These are phyloP conservation scores for Xenopus laevis DNA, from an alignment of 2,113 vertebrate species.

Conservation along the genomic window DNA sequence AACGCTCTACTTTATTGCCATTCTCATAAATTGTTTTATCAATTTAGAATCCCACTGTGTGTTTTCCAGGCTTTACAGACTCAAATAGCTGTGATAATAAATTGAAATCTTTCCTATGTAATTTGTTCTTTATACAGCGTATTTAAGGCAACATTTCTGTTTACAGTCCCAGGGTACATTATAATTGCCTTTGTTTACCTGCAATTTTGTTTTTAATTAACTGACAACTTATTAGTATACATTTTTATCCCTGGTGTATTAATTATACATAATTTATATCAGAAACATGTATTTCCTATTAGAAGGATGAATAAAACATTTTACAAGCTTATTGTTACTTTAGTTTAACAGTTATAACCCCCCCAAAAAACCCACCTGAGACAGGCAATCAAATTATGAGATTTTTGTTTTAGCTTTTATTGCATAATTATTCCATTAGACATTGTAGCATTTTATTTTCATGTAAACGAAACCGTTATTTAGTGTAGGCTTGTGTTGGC, in stretches of 20 bases:
- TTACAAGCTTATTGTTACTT: conserved; percentile 72
- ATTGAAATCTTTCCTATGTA: conserved; percentile 55
- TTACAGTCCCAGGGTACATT: conserved; percentile 73
- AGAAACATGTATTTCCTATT: conserved; percentile 74
- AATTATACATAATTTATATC: conserved; percentile 81
- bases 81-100: conserved; percentile 48
- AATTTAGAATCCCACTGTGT: conserved; percentile 45
- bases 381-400: conserved; percentile 73
- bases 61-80: conserved; percentile 45
- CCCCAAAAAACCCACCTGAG: conserved; percentile 68
- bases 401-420: conserved; percentile 70
- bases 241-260: conserved; percentile 73
- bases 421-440: conserved; percentile 64
- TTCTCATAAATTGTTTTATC: background rate
- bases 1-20: too few relatives aligned
- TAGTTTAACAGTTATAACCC: conserved; percentile 71
- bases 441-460: conserved; percentile 58
- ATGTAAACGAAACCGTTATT: conserved; percentile 63
- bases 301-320: conserved; percentile 77
- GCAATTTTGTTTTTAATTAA: conserved; percentile 78
- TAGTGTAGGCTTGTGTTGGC: conserved; percentile 54
- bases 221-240: conserved; percentile 75
- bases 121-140: conserved; percentile 60
- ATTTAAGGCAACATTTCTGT: conserved; percentile 72
- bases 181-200: conserved; percentile 80